Evolutionary conservation across 2,113 vertebrate species (phyloP), one percentile per base, ranked within the genome.

Genomic region (Tyto alba): DNA sequence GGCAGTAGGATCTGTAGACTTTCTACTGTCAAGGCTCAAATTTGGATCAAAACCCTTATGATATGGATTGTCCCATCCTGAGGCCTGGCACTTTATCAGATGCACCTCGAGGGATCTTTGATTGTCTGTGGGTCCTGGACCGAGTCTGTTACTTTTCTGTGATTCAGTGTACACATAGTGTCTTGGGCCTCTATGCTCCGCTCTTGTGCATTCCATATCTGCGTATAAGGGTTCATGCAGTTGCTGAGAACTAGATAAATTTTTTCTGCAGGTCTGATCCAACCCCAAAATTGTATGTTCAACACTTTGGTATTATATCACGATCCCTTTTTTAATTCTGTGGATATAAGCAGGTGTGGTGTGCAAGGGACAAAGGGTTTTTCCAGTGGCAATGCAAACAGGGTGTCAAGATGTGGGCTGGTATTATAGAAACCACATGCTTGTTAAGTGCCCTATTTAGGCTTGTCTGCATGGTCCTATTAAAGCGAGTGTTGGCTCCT

Each of bases 361-460:
- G 4, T 4, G 7, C n/a, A 45, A 85, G 45, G 74, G 74, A 79
- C 93, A 69, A 79, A 92, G 60, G 45, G 25, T 43, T 91, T 94
- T 95, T 77, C 81, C 89, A 72, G 81, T 81, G 95, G 96, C 74
- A 30, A 22, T 56, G 77, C 63, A 53, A 48, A 18, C 29, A 50
- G 60, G 27, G 86, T 40, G 36, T 29, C 56, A 81, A 64, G 82
- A 86, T 9, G 15, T 77, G 92, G 90, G 92, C 96, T 97, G 96
- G 94, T 92, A 38, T 97, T 96, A 98, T 82, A 76, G 92, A 93
- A 98, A 97, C 94, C 97, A 97, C 71, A 93, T 94, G 95, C 45
- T 87, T 94, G 71, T 91, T 89, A 93, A 95, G 81, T 94, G 77
- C 60, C 90, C 90, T 84, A 16, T 90, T 90, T 38, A 73, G 88